A percentile compares a stretch with the other conserved stretches of the same genome.
These are phyloP conservation scores for Magallana ariakensis DNA, from an alignment of 1,140 invertebrate species.

Conservation along the genomic window DNA sequence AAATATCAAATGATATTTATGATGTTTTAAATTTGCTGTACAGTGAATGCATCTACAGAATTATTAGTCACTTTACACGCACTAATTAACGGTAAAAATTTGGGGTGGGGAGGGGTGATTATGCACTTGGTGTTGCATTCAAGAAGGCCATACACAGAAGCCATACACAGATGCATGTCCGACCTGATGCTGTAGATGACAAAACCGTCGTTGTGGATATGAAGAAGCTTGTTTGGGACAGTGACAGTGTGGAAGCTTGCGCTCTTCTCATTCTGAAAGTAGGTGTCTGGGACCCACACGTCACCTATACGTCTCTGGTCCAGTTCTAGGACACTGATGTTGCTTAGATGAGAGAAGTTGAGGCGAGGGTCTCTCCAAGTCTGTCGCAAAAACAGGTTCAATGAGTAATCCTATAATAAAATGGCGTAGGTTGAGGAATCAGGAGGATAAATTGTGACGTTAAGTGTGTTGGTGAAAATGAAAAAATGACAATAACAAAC, in stretches of 20 bases:
- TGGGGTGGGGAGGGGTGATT: too few species aligned
- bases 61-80: too few species aligned
- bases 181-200: conserved; percentile 82
- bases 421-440: neutral
- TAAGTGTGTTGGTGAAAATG: too few species aligned
- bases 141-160: too few species aligned
- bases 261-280: conserved; percentile 86
- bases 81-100: too few species aligned
- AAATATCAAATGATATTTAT: too few species aligned
- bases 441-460: neutral
- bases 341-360: conserved; percentile 49
- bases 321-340: conserved; percentile 51
- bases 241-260: conserved; percentile 76
- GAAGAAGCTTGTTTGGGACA: conserved; percentile 86
- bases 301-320: conserved; percentile 91
- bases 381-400: conserved; percentile 64
- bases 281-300: conserved; percentile 86
- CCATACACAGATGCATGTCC: too few species aligned
- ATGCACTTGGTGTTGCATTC: too few species aligned
- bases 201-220: conserved; percentile 84
- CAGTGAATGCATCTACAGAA: too few species aligned
- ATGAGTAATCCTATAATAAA: conserved; percentile 60
- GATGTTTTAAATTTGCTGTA: too few species aligned
- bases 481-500: too few species aligned
- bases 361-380: conserved; percentile 63